Conservation (phyloP, 2,797 vertebrate species). For the Clarias platycephalus region DNA sequence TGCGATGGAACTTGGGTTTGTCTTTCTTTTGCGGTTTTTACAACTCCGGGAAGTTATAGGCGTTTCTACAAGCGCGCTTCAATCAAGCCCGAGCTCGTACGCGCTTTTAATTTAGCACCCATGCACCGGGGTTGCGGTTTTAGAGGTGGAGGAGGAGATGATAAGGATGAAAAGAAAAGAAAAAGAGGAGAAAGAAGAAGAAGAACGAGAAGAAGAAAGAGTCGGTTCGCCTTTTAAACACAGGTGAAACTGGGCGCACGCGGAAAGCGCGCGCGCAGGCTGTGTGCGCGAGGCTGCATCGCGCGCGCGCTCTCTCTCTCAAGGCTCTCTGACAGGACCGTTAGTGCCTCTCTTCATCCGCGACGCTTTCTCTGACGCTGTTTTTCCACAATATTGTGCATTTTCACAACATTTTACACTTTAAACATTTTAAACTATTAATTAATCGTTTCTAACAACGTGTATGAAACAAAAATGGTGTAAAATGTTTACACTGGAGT, state of each 20-base stretch:
- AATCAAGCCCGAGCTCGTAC: conserved; percentile 67
- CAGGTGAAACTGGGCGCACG: conserved; percentile 27
- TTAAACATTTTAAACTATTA: not conserved
- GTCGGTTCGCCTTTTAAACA: not conserved
- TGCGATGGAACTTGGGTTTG: conserved; percentile 54
- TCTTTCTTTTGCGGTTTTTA: conserved; percentile 61
- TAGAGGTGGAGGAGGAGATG: conserved; percentile 25
- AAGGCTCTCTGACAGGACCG: conserved; percentile 2
- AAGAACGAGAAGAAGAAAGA: not conserved
- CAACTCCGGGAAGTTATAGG: conserved; percentile 72
- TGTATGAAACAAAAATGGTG: not conserved
- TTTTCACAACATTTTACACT: not conserved
- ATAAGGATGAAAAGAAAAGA: conserved; percentile 2
- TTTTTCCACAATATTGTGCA: not conserved
- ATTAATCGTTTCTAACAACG: not conserved
- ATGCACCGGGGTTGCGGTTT: conserved; percentile 46
- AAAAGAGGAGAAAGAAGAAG: not conserved
- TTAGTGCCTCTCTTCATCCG: not conserved
- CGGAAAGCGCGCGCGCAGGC: not conserved
- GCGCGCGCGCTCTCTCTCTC: not conserved
- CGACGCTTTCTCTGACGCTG: not conserved
- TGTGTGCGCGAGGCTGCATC: not conserved
- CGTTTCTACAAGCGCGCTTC: conserved; percentile 68
- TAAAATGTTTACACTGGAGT: not conserved
- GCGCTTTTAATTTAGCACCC: conserved; percentile 60